Base-by-base conservation (phyloP, 1,140 invertebrate genomes). In the Aphis gossypii region DNA sequence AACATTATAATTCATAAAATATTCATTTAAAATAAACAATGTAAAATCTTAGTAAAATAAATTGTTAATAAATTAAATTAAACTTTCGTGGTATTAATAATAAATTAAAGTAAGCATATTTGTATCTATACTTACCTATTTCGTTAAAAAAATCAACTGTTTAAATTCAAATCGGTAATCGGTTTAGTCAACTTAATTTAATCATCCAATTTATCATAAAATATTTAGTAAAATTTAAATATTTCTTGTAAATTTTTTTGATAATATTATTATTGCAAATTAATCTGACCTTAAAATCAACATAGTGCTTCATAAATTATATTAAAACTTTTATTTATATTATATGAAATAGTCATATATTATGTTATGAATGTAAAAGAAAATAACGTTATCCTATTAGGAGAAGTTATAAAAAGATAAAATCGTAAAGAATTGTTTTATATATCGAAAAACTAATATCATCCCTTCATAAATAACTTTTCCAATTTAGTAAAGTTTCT, bases 321-420 rank as follows among this genome's bases (percentile, higher is more conserved):
- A 38, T n/a, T 48, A 48, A 48, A 48, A 18, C 9, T 35, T 87
- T 21, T n/a, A 87, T 56, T 56, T 23, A 38, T 41, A 41, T 41
- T 56, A 38, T 56, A 56, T 9, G 20, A 48, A 51, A 51, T 46
- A 51, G 87, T 9, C 23, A 9, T 89, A 0, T 84, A 38, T 89
- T 56, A 25, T 56, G 25, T 89, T 23, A 89, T 38, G 8, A 56
- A 89, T 21, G n/a, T 9, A 23, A 51, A 51, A 54, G 46, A 88
- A 51, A 51, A 88, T 21, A 7, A 38, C 35, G 38, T 89, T 88
- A 38, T 41, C 88, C 21, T 41, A 56, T 89, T 89, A 41, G 35
- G n/a, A 48, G 11, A 89, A 89, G 88, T 89, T 54, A 41, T 89
- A 89, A 38, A 89, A 89, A 41, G 88, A 89, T 89, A 56, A 89